phyloP scores from a whole-genome alignment of 2,113 vertebrate genomes.

The Tichodroma muraria region DNA sequence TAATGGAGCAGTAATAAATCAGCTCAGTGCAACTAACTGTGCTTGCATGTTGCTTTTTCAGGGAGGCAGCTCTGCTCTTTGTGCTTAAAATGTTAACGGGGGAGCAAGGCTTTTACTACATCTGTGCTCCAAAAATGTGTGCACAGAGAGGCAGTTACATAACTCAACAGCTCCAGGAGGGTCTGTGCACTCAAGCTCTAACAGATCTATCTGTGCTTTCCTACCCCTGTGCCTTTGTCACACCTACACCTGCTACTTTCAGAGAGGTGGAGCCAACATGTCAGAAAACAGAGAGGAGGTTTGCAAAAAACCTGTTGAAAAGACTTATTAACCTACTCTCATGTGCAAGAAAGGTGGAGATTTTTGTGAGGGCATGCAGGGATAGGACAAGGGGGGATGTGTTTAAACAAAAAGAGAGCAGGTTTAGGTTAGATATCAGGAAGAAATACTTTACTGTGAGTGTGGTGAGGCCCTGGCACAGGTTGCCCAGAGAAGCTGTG shows the following conservation, averaged over 20 bases:
- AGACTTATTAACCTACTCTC: neutral
- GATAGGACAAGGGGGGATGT: neutral
- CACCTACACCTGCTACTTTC: neutral
- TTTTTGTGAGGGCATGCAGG: neutral
- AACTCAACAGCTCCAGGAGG: neutral
- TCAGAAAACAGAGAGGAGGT: neutral
- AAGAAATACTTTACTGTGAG: neutral
- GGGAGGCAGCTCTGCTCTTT: neutral
- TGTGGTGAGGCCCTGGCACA: neutral
- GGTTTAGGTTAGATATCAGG: neutral
- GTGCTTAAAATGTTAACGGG: neutral
- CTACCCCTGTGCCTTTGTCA: neutral
- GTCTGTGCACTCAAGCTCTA: neutral
- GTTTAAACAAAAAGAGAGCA: neutral
- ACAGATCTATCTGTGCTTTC: neutral
- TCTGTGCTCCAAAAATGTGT: neutral
- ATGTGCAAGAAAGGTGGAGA: neutral
- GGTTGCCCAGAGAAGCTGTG: neutral
- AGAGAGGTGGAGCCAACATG: neutral
- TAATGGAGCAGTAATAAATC: conserved; percentile 8
- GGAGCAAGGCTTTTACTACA: neutral
- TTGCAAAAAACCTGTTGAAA: neutral
- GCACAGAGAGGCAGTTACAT: neutral
- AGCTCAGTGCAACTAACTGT: conserved; percentile 18
- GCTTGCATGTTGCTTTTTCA: neutral